These are phyloP conservation scores for Morpho helenor DNA, from an alignment of 2,888 invertebrate genomes.

Conservation along the genomic window DNA sequence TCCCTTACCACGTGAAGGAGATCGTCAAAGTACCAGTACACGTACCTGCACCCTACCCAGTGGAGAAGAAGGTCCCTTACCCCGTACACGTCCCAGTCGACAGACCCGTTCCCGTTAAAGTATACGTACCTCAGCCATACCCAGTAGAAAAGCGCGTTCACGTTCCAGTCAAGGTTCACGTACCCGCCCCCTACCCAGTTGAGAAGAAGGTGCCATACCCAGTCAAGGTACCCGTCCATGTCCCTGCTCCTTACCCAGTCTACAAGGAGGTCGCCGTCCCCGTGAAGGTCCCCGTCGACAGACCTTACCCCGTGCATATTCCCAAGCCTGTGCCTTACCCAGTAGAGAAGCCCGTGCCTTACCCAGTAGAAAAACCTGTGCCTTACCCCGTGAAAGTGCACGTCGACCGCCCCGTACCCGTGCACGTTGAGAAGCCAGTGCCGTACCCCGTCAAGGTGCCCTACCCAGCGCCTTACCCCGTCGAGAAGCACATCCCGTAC, in stretches of 20 bases:
- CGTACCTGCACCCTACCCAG: constrained; percentile 85
- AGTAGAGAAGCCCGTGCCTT: constrained; percentile 83
- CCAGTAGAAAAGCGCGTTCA: constrained; percentile 82
- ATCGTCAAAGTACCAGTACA: constrained; percentile 80
- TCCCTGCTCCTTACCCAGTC: constrained; percentile 81
- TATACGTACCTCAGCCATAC: constrained; percentile 78
- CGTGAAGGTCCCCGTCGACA: constrained; percentile 76
- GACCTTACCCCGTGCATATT: constrained; percentile 75
- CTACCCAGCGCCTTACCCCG: constrained; percentile 84
- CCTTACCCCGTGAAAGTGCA: constrained; percentile 83
- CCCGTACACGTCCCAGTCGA: constrained; percentile 75
- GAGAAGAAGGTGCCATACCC: constrained; percentile 83
- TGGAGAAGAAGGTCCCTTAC: constrained; percentile 80
- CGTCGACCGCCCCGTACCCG: constrained; percentile 80
- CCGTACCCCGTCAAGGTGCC: constrained; percentile 83
- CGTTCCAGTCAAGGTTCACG: constrained; percentile 83
- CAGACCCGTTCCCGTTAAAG: constrained; percentile 73
- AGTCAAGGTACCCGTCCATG: constrained; percentile 82
- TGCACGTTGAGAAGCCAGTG: constrained; percentile 79
- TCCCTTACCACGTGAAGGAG: constrained; percentile 83
- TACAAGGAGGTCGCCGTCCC: constrained; percentile 81
- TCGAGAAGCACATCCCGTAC: constrained; percentile 83
- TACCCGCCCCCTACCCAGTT: constrained; percentile 84
- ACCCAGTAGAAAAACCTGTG: constrained; percentile 78
- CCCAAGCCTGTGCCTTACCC: constrained; percentile 81